Conservation (phyloP, 1,140 invertebrate genomes). For the Cheumatopsyche charites region DNA sequence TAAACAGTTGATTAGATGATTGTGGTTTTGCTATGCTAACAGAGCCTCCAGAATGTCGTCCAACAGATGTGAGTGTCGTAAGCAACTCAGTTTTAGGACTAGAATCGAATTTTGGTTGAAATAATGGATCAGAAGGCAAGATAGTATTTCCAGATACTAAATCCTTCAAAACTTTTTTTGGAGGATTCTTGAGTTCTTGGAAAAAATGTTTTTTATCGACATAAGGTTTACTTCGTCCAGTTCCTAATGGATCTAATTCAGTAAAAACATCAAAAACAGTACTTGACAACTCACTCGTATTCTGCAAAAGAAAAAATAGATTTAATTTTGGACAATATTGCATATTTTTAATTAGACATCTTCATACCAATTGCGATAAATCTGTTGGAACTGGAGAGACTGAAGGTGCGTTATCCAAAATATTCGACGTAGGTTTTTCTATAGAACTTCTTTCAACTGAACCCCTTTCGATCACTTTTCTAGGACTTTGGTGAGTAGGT, state of each 20-base stretch:
- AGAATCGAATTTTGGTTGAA: constrained; percentile 50
- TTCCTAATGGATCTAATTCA: constrained; percentile 89
- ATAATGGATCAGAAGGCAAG: constrained; percentile 20
- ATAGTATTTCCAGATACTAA: constrained; percentile 60
- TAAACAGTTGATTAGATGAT: constrained; percentile 48
- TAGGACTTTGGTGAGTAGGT: constrained; percentile 54
- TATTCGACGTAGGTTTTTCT: constrained; percentile 30
- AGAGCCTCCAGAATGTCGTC: constrained; percentile 59
- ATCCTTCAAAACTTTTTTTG: constrained; percentile 88
- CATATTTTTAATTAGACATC: constrained; percentile 1
- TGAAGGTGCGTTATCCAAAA: constrained; percentile 20
- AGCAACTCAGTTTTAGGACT: constrained; percentile 52
- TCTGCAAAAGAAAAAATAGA: constrained; percentile 27
- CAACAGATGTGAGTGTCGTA: constrained; percentile 58
- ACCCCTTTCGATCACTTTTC: constrained; percentile 25
- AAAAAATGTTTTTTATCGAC: constrained; percentile 95
- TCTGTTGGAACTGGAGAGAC: constrained; percentile 25
- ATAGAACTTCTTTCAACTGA: constrained; percentile 30
- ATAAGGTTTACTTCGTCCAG: constrained; percentile 86
- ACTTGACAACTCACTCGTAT: constrained; percentile 47
- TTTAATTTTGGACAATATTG: not conserved
- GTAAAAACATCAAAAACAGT: constrained; percentile 81
- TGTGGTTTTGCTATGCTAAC: constrained; percentile 56
- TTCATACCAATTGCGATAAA: constrained; percentile 11
- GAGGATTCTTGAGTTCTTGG: constrained; percentile 90